These are phyloP conservation scores for Trogon melanurus DNA, from an alignment of 2,113 vertebrate species.

Conservation along the genomic window DNA sequence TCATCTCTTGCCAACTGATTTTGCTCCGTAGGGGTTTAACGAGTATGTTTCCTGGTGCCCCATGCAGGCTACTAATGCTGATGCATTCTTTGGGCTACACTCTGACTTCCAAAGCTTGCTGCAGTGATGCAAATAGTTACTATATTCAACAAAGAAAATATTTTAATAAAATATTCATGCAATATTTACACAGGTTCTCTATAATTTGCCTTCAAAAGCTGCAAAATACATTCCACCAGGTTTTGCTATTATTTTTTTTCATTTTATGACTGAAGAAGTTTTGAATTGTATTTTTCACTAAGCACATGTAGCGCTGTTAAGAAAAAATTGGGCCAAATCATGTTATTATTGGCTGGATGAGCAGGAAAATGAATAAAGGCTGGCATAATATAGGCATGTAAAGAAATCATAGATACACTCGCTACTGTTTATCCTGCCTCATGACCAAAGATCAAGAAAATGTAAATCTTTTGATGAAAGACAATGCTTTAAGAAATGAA, in stretches of 20 bases:
- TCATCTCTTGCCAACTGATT: constrained; percentile 8
- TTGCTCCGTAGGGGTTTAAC: not conserved
- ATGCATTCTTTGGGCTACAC: not conserved
- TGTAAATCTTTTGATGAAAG: constrained; percentile 13
- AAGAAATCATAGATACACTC: not conserved
- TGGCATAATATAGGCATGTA: not conserved
- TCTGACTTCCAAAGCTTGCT: not conserved
- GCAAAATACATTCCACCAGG: constrained; percentile 5
- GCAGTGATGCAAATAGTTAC: not conserved
- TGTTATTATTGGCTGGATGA: not conserved
- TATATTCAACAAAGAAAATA: constrained; percentile 19
- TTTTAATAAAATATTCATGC: constrained; percentile 42
- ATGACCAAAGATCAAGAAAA: constrained; percentile 22
- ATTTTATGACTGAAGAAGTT: not conserved
- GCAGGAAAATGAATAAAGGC: not conserved
- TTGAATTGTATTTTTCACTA: not conserved
- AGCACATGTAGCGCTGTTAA: not conserved
- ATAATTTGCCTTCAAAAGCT: constrained; percentile 32
- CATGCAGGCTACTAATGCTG: not conserved
- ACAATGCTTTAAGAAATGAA: constrained; percentile 16
- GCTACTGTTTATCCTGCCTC: not conserved
- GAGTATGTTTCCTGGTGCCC: not conserved
- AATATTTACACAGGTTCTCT: constrained; percentile 40
- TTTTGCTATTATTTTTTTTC: not conserved
- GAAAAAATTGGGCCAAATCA: not conserved